Percentiles rank a stretch among this genome's conserved stretches.
Evolutionary conservation across 2,113 vertebrate species (phyloP).

Genomic region (Catagonus wagneri): DNA sequence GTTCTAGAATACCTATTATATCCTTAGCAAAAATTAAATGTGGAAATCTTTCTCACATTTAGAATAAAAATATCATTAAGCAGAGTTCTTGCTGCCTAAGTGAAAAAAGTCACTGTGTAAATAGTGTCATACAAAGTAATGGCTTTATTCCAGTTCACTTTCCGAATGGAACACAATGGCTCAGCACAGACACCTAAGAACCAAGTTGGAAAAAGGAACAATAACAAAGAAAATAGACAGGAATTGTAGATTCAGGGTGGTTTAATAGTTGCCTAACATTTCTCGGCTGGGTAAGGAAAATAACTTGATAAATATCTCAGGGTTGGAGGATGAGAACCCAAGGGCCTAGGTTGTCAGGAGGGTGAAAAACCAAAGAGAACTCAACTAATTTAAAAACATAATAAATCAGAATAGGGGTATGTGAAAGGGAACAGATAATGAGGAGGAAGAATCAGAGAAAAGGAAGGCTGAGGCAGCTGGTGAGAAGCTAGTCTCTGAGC

Average conservation of each 20-base stretch:
- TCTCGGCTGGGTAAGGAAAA: neutral
- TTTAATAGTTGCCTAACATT: neutral
- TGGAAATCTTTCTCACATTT: slow-evolving; percentile 39
- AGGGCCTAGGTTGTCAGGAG: neutral
- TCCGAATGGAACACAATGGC: neutral
- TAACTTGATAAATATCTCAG: neutral
- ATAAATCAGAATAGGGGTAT: neutral
- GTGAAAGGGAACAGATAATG: neutral
- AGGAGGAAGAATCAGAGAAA: neutral
- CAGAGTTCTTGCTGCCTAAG: slow-evolving; percentile 12
- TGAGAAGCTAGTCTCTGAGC: neutral
- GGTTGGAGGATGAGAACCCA: neutral
- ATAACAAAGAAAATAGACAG: neutral
- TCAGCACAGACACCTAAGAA: neutral
- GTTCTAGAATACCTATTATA: neutral
- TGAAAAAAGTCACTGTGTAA: neutral
- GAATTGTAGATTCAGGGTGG: neutral
- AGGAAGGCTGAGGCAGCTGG: neutral
- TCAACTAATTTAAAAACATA: neutral
- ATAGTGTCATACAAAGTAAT: neutral
- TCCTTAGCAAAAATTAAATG: slow-evolving; percentile 38
- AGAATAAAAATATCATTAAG: neutral
- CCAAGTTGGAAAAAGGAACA: neutral
- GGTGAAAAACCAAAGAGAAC: neutral
- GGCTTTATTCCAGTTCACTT: neutral